A percentile compares a stretch with the other conserved stretches of the same genome.
Conservation (phyloP, 2,113 vertebrate species). For the Harpagus bidentatus region DNA sequence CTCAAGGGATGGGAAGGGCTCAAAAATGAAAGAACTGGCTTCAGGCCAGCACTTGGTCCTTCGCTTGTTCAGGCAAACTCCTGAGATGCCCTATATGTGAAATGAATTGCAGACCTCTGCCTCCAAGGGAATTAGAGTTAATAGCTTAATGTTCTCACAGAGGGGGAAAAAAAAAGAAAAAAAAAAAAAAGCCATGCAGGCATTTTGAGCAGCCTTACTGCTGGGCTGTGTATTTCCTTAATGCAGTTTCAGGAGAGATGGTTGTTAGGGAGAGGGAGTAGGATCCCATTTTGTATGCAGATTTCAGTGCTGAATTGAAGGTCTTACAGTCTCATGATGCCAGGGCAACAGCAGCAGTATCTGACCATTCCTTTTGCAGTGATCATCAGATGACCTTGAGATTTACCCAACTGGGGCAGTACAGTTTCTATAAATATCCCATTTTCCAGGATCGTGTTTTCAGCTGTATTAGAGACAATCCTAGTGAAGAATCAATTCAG, state of each 20-base stretch:
- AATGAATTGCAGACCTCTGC: not conserved
- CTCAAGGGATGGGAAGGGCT: not conserved
- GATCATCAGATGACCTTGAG: constrained; percentile 32
- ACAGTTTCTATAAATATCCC: constrained; percentile 2
- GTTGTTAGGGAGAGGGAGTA: constrained; percentile 32
- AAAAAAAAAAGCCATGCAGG: not conserved
- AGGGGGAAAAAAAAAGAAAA: not conserved
- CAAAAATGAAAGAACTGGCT: constrained; percentile 5
- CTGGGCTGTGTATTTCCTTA: not conserved
- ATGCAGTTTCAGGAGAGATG: not conserved
- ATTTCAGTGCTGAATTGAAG: constrained; percentile 6
- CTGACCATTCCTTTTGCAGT: not conserved
- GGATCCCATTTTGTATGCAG: constrained; percentile 22
- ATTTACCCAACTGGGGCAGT: not conserved
- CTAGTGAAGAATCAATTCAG: not conserved
- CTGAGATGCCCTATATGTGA: constrained; percentile 6
- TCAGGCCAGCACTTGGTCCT: not conserved
- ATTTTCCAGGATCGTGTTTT: not conserved
- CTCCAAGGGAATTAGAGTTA: constrained; percentile 9
- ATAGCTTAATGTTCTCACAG: constrained; percentile 10
- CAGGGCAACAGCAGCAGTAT: not conserved
- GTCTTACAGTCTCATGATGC: not conserved
- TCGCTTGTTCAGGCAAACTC: not conserved
- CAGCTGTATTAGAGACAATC: not conserved
- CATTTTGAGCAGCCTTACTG: not conserved